phyloP scores from a whole-genome alignment of 64 coral and sea anemone genomes.

The Pocillopora verrucosa region DNA sequence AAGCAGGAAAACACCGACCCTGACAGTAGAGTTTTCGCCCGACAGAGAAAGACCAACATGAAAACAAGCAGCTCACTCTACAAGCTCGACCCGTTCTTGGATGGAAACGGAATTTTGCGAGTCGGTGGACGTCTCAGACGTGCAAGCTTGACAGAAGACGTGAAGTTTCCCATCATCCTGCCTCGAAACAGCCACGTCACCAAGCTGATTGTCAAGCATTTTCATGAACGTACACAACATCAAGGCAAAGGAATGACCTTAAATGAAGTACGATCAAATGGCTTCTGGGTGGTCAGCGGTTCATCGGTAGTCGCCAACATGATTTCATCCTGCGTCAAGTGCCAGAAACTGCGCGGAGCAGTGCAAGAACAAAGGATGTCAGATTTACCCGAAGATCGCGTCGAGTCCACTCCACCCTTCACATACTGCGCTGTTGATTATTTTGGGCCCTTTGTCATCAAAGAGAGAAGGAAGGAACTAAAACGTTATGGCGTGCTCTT shows the following conservation, averaged over 20 bases:
- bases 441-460: slow-evolving; percentile 18
- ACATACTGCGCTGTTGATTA: slow-evolving; percentile 20
- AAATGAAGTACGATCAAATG: slow-evolving; percentile 33
- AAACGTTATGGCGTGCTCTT: slow-evolving; percentile 44
- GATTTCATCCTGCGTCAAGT: slow-evolving; percentile 10
- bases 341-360: background rate
- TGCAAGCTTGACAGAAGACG: background rate
- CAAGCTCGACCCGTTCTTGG: background rate
- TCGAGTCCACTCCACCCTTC: background rate
- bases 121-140: slow-evolving; percentile 8
- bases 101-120: background rate
- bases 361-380: slow-evolving; percentile 31
- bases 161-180: slow-evolving; percentile 18
- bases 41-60: background rate
- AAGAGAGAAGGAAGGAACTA: slow-evolving; percentile 24
- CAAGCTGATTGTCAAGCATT: slow-evolving; percentile 6
- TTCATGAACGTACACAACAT: slow-evolving; percentile 12
- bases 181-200: background rate
- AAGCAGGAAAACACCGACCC: no score
- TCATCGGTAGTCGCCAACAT: background rate
- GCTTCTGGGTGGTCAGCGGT: slow-evolving; percentile 30
- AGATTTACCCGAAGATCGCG: slow-evolving; percentile 14
- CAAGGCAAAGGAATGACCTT: slow-evolving; percentile 32
- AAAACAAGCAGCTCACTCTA: background rate
- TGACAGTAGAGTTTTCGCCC: no score